A percentile compares a stretch with the other conserved stretches of the same genome.
These are phyloP conservation scores for Lasioglossum marginatum DNA, from an alignment of 2,888 invertebrate genomes.

Conservation along the genomic window DNA sequence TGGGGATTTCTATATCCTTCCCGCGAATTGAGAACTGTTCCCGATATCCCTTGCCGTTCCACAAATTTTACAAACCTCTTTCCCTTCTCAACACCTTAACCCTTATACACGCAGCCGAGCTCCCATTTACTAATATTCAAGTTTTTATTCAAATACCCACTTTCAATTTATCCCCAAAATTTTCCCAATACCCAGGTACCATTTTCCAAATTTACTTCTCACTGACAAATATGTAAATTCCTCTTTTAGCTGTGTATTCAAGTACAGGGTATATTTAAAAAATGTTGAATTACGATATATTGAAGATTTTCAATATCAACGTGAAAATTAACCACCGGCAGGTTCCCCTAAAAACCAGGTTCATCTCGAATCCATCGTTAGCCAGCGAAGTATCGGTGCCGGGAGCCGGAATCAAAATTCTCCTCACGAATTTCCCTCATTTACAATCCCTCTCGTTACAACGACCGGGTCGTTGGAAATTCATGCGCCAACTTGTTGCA, in stretches of 20 bases:
- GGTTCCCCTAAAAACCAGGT: not conserved
- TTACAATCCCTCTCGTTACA: constrained; percentile 6
- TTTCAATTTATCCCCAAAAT: not conserved
- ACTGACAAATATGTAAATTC: not conserved
- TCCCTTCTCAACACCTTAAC: not conserved
- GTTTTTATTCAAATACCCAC: not conserved
- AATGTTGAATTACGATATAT: not conserved
- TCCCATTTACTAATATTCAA: not conserved
- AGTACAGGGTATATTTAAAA: not conserved
- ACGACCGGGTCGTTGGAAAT: constrained; percentile 6
- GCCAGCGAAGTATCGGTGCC: not conserved
- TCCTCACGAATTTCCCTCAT: constrained; percentile 10
- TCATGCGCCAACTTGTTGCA: constrained; percentile 57
- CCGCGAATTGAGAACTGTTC: not conserved
- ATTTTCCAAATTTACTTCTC: not conserved
- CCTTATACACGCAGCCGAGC: not conserved
- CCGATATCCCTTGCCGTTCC: not conserved
- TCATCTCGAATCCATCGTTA: not conserved
- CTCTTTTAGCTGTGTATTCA: not conserved
- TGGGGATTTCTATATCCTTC: not conserved
- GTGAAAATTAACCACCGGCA: not conserved
- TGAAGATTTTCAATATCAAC: not conserved
- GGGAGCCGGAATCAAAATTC: not conserved
- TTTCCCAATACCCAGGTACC: not conserved
- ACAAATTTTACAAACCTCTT: not conserved